These are phyloP conservation scores for Neoaliturus tenellus DNA, from an alignment of 2,888 invertebrate species.

Conservation along the genomic window DNA sequence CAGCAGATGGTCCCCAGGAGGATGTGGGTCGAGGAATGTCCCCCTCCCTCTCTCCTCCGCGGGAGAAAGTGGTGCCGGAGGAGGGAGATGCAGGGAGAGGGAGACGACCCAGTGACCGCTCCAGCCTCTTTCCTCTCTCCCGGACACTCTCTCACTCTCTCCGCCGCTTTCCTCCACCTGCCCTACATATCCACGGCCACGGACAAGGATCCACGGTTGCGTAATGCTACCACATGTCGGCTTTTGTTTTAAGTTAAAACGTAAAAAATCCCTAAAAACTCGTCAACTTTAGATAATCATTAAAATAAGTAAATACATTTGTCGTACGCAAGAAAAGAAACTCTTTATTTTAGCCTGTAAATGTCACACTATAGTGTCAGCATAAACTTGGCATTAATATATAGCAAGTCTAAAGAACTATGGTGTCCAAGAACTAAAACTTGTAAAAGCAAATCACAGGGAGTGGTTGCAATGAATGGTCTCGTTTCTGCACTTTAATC, in stretches of 20 bases:
- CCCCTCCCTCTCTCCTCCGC: background rate
- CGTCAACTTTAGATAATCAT: too few relatives aligned
- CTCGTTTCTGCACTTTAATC: too few relatives aligned
- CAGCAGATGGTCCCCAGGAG: background rate
- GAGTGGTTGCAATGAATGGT: too few relatives aligned
- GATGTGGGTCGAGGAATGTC: conserved; percentile 35
- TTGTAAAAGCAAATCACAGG: too few relatives aligned
- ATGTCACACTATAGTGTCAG: too few relatives aligned
- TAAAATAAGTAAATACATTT: too few relatives aligned
- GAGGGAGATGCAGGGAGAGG: background rate
- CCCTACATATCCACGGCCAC: conserved; percentile 26
- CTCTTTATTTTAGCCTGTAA: too few relatives aligned
- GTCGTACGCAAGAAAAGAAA: too few relatives aligned
- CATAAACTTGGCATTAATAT: too few relatives aligned
- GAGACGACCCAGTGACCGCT: conserved; percentile 26
- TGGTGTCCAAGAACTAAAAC: too few relatives aligned
- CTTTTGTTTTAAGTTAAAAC: background rate
- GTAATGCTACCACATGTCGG: background rate
- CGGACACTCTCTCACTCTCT: conserved; percentile 21
- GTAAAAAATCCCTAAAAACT: too few relatives aligned
- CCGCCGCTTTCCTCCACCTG: conserved; percentile 15
- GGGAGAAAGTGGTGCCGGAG: conserved; percentile 25
- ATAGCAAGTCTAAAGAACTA: too few relatives aligned
- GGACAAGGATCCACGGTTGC: conserved; percentile 4
- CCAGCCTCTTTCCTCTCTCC: background rate